Conservation (phyloP, 2,113 vertebrate genomes). For the Fulmarus glacialis region DNA sequence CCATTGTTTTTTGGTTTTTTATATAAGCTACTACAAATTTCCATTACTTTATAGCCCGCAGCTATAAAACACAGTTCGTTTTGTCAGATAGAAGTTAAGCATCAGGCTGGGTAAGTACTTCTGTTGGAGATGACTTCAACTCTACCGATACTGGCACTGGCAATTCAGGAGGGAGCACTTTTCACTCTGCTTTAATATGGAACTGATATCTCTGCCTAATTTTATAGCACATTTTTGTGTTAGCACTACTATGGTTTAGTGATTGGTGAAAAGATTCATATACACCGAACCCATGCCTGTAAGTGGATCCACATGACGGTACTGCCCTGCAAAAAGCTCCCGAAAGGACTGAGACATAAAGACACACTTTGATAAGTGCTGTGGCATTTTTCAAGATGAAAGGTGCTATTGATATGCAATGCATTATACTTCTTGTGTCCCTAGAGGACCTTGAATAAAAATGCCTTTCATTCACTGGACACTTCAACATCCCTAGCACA, state of each 20-base stretch:
- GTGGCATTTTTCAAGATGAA: background rate
- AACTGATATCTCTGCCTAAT: constrained; percentile 22
- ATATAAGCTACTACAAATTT: background rate
- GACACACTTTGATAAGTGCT: background rate
- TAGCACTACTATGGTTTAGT: background rate
- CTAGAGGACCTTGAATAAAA: background rate
- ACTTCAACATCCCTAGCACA: background rate
- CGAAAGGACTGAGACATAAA: background rate
- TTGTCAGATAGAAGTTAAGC: background rate
- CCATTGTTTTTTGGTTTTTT: fast-evolving
- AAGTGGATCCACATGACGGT: background rate
- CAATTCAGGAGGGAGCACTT: constrained; percentile 51
- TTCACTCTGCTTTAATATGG: background rate
- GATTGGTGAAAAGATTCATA: background rate
- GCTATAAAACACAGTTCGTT: background rate
- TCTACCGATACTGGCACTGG: background rate
- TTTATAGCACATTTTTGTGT: constrained; percentile 1
- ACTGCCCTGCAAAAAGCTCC: background rate
- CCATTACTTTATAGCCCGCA: background rate
- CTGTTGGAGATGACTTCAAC: background rate
- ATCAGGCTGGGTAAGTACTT: background rate
- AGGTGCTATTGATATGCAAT: background rate
- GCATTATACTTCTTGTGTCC: background rate
- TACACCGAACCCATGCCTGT: background rate
- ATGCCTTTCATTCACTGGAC: background rate